A percentile compares a stretch with the other conserved stretches of the same genome.
These are phyloP conservation scores for Montipora efflorescens DNA, from an alignment of 64 coral and sea anemone genomes.

Conservation along the genomic window DNA sequence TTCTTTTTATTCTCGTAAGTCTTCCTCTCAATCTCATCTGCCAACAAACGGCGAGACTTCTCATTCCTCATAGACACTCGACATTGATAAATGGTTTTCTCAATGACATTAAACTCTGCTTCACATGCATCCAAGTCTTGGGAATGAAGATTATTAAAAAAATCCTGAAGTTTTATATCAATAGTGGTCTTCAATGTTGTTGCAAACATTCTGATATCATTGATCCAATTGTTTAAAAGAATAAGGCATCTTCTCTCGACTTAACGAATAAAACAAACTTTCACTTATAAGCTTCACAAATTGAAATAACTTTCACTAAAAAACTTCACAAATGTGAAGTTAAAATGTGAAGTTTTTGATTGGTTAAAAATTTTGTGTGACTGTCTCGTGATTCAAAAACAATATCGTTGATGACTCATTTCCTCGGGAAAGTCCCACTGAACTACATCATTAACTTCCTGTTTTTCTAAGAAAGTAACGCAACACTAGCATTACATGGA, in stretches of 20 bases:
- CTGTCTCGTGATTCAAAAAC: no score
- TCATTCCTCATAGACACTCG: constrained; percentile 13
- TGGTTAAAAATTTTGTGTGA: no score
- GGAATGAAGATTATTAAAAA: background rate
- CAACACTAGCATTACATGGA: no score
- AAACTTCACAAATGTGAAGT: no score
- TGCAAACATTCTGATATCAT: constrained; percentile 26
- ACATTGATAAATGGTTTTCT: background rate
- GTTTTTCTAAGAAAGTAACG: no score
- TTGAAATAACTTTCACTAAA: background rate
- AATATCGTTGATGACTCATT: no score
- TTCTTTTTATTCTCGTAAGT: constrained; percentile 4
- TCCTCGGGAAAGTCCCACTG: no score
- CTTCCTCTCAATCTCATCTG: constrained; percentile 20
- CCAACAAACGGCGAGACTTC: constrained; percentile 20
- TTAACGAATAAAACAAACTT: background rate
- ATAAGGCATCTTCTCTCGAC: background rate
- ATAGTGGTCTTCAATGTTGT: constrained; percentile 2
- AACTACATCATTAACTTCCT: no score
- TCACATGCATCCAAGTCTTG: constrained; percentile 18
- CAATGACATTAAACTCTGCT: background rate
- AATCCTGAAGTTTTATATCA: no score
- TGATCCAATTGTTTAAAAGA: background rate
- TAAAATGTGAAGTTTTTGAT: no score
- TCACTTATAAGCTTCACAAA: background rate